These are phyloP conservation scores for Planococcus citri DNA, from an alignment of 1,140 invertebrate species.

Conservation along the genomic window DNA sequence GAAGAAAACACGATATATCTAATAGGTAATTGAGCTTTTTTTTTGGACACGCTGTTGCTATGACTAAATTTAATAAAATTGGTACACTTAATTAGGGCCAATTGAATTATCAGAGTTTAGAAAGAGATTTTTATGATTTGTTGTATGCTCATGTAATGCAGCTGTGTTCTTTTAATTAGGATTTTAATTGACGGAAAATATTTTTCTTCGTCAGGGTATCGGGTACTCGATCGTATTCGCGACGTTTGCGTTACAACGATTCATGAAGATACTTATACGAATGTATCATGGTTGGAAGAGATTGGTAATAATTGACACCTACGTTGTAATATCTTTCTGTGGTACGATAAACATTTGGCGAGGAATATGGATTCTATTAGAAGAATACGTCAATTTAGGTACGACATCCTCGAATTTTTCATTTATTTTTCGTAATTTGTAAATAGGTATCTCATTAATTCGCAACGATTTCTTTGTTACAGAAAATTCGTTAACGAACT, in stretches of 20 bases:
- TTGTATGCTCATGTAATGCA: too few species aligned
- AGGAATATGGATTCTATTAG: constrained; percentile 65
- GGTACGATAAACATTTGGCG: constrained; percentile 78
- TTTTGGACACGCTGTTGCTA: too few species aligned
- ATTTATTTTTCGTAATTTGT: too few species aligned
- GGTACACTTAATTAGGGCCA: too few species aligned
- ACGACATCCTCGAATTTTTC: constrained; percentile 18
- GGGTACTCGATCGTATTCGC: constrained; percentile 57
- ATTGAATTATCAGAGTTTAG: too few species aligned
- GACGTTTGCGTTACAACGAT: constrained; percentile 57
- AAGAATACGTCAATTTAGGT: constrained; percentile 66
- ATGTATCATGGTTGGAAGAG: constrained; percentile 48
- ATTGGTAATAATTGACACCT: constrained; percentile 55
- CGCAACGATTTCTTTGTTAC: constrained; percentile 27
- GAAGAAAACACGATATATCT: too few species aligned
- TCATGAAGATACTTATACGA: constrained; percentile 52
- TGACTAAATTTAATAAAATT: too few species aligned
- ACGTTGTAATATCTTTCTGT: constrained; percentile 59
- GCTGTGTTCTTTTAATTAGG: background rate
- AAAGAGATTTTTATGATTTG: too few species aligned
- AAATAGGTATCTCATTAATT: too few species aligned
- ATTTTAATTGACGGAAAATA: background rate
- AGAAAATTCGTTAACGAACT: constrained; percentile 57
- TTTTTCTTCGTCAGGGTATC: constrained; percentile 42
- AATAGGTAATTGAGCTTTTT: too few species aligned